phyloP scores from a whole-genome alignment of 2,888 invertebrate species.

The Chalcis sispes region DNA sequence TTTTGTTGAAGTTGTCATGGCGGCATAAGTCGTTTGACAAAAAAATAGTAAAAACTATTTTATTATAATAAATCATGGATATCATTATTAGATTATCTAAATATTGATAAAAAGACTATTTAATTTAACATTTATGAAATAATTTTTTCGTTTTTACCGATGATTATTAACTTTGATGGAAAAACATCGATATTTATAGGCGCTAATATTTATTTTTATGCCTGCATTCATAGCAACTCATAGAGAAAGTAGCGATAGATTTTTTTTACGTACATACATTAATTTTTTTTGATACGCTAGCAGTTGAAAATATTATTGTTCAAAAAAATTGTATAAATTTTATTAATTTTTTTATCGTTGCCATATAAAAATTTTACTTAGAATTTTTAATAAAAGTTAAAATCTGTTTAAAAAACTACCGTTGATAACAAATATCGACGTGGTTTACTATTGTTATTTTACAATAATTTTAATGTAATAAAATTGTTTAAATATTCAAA shows the following conservation, averaged over 20 bases:
- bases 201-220: neutral
- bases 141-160: neutral
- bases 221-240: neutral
- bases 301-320: too few species aligned
- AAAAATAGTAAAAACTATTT: neutral
- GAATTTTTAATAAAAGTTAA: too few species aligned
- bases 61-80: neutral
- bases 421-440: too few species aligned
- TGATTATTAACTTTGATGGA: neutral
- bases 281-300: too few species aligned
- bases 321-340: too few species aligned
- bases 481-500: too few species aligned
- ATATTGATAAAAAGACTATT: neutral
- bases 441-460: too few species aligned
- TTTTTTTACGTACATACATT: too few species aligned
- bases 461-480: too few species aligned
- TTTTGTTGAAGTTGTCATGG: constrained; percentile 33
- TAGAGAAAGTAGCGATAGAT: neutral
- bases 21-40: neutral
- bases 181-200: neutral
- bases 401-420: too few species aligned
- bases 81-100: neutral
- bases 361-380: too few species aligned
- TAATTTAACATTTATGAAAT: neutral
- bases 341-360: too few species aligned